Conservation (phyloP, 1,140 invertebrate species). For the Tyrophagus putrescentiae region DNA sequence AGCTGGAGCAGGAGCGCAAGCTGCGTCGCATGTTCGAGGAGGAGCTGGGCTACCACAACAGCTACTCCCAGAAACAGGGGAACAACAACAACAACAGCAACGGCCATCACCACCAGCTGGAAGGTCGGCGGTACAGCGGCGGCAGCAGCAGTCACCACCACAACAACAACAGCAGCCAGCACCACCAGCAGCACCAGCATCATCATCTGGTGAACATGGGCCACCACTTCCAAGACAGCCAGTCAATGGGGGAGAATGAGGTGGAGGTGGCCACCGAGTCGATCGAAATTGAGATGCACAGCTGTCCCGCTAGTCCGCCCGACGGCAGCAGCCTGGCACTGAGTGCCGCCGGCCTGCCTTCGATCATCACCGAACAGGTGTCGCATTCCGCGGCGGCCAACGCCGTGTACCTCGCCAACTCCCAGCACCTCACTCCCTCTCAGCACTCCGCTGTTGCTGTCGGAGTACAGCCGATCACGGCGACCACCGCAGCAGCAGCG, state of each 20-base stretch:
- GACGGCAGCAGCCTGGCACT: not conserved
- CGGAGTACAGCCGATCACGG: not conserved
- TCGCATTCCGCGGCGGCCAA: not conserved
- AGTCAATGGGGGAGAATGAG: not conserved
- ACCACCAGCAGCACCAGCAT: not conserved
- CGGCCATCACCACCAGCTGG: not conserved
- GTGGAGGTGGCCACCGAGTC: slow-evolving; percentile 23
- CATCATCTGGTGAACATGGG: not conserved
- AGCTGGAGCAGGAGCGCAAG: not conserved
- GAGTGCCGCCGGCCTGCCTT: no score
- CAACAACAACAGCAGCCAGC: not conserved
- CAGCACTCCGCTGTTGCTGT: not conserved
- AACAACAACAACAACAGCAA: slow-evolving; percentile 2
- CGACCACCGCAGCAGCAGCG: slow-evolving; percentile 7
- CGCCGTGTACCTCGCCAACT: not conserved
- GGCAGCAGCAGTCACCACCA: slow-evolving; percentile 3
- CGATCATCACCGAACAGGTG: not conserved
- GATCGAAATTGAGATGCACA: slow-evolving; percentile 24
- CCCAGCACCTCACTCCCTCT: not conserved
- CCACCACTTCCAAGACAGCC: no score
- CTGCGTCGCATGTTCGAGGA: slow-evolving; percentile 2
- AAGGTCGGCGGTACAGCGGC: not conserved
- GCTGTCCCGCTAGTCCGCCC: slow-evolving; percentile 21
- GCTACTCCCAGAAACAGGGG: not conserved
- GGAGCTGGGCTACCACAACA: not conserved